Evolutionary conservation across 2,888 invertebrate genomes (phyloP), one percentile per base, ranked within the genome.

Genomic region (Phoronis australis): DNA sequence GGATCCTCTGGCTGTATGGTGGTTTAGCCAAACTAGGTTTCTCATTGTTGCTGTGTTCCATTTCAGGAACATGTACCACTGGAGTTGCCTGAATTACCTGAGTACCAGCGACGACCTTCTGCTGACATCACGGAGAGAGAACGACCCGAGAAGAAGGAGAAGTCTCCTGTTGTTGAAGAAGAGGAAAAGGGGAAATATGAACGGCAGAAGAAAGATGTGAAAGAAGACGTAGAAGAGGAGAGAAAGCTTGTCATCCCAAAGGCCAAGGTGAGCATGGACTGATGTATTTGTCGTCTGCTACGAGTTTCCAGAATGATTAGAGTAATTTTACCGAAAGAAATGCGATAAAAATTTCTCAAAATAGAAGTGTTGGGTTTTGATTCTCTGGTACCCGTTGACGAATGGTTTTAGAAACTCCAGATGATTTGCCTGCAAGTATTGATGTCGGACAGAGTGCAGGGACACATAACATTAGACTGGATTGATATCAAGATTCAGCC

Each of bases 131-230:
- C n/a, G 5, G 42, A 42, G 9, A 50, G 40, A 22, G 46, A 37
- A 6, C 18, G 15, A 26, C 26, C 3, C 38, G 22, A 42, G 24
- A 46, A 50, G 41, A 47, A 54, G 42, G n/a, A n/a, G n/a, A n/a
- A n/a, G n/a, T n/a, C n/a, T n/a, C n/a, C n/a, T n/a, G 66, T 62
- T 52, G 57, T 57, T 38, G 52, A 51, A 27, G 59, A 59, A n/a
- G 45, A 49, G 20, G 58, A 59, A 31, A 59, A 60, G 35, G 42
- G 47, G n/a, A 22, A 43, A 9, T 51, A 52, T 40, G 23, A 43
- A n/a, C 25, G 43, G 21, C 20, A 18, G 4, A 21, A 21, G 5
- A 5, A 41, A 23, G 22, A 12, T 4, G 43, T 18, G 15, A 21
- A 25, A 9, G 21, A 40, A 20, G 37, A 47, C n/a, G 44, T 50